phyloP scores from a whole-genome alignment of 2,113 vertebrate genomes.

The Paramisgurnus dabryanus region DNA sequence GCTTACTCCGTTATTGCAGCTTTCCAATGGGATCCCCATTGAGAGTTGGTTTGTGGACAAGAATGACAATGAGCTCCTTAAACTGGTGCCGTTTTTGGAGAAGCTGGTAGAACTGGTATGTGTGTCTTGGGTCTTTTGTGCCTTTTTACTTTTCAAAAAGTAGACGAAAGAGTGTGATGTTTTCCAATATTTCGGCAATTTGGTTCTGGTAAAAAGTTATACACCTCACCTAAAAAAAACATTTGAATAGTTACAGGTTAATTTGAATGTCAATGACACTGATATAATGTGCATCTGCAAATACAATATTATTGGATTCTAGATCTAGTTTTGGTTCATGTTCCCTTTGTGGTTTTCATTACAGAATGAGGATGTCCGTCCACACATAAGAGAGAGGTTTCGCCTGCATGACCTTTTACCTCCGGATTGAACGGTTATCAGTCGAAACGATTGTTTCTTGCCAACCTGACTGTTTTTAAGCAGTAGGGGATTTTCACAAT shows the following conservation, averaged over 20 bases:
- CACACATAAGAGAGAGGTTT: conserved; percentile 90
- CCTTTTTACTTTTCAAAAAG: too few relatives aligned
- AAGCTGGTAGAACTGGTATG: conserved; percentile 97
- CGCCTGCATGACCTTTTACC: conserved; percentile 90
- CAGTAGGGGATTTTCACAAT: conserved; percentile 42
- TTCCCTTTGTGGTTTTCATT: not conserved
- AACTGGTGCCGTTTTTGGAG: conserved; percentile 98
- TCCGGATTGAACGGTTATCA: conserved; percentile 75
- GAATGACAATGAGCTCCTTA: conserved; percentile 98
- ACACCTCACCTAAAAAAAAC: too few relatives aligned
- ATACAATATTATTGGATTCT: not conserved
- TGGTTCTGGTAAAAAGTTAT: too few relatives aligned
- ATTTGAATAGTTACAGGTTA: not conserved
- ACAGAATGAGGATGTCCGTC: conserved; percentile 89
- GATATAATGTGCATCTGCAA: not conserved
- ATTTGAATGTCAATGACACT: not conserved
- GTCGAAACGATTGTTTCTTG: not conserved
- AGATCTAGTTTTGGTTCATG: not conserved
- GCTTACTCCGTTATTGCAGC: conserved; percentile 68
- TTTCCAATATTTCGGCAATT: too few relatives aligned
- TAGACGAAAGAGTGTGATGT: not conserved
- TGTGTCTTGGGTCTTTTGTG: not conserved
- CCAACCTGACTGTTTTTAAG: conserved; percentile 52
- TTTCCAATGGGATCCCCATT: conserved; percentile 99
- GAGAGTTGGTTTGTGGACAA: conserved; percentile 99